Evolutionary conservation across 2,888 invertebrate genomes (phyloP).

Genomic region (Sinotaia quadrata): DNA sequence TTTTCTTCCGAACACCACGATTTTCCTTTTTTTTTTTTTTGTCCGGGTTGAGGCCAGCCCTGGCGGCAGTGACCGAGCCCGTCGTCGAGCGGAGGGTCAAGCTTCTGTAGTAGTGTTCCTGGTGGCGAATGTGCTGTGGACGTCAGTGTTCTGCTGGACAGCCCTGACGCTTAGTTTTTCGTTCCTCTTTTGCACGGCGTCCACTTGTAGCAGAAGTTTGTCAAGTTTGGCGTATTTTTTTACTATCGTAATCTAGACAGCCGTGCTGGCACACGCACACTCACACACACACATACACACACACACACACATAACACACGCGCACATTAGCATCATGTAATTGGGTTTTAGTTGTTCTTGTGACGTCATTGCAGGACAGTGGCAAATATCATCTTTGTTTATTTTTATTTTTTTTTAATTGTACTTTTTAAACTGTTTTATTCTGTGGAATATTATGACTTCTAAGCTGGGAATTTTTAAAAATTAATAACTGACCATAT

Average conservation of each 20-base stretch:
- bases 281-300: neutral
- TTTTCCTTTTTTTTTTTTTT: neutral
- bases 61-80: neutral
- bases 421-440: too few relatives aligned
- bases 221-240: neutral
- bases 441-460: too few relatives aligned
- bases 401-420: too few relatives aligned
- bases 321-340: too few relatives aligned
- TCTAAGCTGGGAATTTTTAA: too few relatives aligned
- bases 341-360: too few relatives aligned
- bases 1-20: constrained; percentile 6
- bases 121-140: too few relatives aligned
- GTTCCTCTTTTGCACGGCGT: neutral
- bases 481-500: too few relatives aligned
- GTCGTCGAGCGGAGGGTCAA: neutral
- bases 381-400: too few relatives aligned
- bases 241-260: too few relatives aligned
- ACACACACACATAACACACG: too few relatives aligned
- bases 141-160: neutral
- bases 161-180: neutral
- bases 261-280: constrained; percentile 1
- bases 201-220: neutral
- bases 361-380: too few relatives aligned
- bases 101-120: neutral
- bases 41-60: neutral